Evolutionary conservation across 2,888 invertebrate species (phyloP), one percentile per base, ranked within the genome.

Genomic region (Hetaerina titia): DNA sequence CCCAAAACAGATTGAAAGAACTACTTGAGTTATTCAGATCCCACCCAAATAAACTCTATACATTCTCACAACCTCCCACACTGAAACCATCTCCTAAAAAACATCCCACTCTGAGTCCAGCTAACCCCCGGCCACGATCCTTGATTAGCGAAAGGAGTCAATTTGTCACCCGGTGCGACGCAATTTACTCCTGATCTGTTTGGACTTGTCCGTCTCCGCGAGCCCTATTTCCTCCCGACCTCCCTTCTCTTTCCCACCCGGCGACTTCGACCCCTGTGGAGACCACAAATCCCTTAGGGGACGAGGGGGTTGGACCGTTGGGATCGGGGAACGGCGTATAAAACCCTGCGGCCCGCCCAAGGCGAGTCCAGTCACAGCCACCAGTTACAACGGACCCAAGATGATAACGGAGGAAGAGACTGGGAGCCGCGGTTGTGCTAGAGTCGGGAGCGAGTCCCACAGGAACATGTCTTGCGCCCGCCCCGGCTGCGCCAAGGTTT

Each of bases 81-180:
- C 22, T 11, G 45, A 45, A 45, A 45, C 88, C 56, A 22, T 58
- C n/a, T n/a, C n/a, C n/a, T n/a, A 22, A 19, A 9, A 56, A 2
- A 5, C 58, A n/a, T 19, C 89, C 89, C 57, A 89, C 89, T 4
- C 58, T 19, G 7, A 56, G 56, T 13, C 15, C 6, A 9, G 0
- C 90, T 81, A 69, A 74, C 13, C 69, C 64, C 64, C 57, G 31
- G 58, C n/a, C 60, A 22, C 74, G 74, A 58, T 17, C 63, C 88
- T 95, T 95, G 94, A 95, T 95, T 95, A 81, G 94, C 56, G 6
- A 81, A 45, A 94, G 81, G 69, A 89, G 94, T 95, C 94, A 89
- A 95, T 95, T 95, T 95, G 94, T 95, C 94, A 95, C 88, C 22
- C 88, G 19, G 13, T 1, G 74, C 45, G 56, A 69, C 92, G 92